A percentile compares a stretch with the other conserved stretches of the same genome.
Evolutionary conservation across 2,113 vertebrate species (phyloP).

Genomic region (Triplophysa tibetana): DNA sequence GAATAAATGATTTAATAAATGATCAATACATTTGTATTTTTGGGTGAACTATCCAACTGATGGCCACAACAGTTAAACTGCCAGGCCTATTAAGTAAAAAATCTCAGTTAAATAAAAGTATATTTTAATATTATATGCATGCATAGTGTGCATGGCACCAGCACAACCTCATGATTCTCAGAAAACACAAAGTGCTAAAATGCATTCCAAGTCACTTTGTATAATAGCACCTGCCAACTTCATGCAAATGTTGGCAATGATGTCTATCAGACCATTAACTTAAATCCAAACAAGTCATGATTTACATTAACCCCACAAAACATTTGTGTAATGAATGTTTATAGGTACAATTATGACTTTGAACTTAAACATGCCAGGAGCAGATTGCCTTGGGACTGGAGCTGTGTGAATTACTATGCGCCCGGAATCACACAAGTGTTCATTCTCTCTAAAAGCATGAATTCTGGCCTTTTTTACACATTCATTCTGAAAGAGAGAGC

Average conservation of each 20-base stretch:
- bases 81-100: no score
- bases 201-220: no score
- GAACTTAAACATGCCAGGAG: not conserved
- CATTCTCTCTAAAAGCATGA: slow-evolving; percentile 13
- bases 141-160: no score
- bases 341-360: not conserved
- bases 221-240: no score
- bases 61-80: no score
- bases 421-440: slow-evolving; percentile 22
- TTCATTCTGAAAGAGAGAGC: slow-evolving; percentile 10
- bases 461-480: slow-evolving; percentile 14
- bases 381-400: not conserved
- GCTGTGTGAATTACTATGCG: not conserved
- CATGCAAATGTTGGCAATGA: not conserved
- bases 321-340: not conserved
- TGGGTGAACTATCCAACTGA: no score
- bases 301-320: not conserved
- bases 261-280: not conserved
- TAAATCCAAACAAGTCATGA: not conserved
- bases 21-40: no score
- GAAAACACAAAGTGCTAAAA: no score
- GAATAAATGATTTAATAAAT: no score
- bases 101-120: no score
- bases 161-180: no score
- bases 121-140: no score